Base-by-base conservation (phyloP, 2,113 vertebrate genomes). In the Brachypodius melanocephalos region DNA sequence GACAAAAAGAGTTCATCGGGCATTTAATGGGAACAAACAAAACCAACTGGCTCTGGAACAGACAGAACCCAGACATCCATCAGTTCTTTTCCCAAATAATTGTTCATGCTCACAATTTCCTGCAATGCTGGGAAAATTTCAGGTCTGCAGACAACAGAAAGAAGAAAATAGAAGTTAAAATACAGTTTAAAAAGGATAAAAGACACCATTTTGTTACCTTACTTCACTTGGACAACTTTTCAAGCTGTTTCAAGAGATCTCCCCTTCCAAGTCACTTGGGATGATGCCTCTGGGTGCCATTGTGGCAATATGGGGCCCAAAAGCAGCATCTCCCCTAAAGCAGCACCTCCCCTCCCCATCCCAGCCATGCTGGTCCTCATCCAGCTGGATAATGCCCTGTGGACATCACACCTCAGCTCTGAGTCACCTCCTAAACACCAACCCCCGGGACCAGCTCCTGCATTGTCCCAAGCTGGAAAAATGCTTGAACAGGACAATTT, bases 321-420 rank as follows among this genome's bases (percentile, higher is more conserved):
- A 61, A 67, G 26, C 18, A 49, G 46, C 55, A 57, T 46, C 17
- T 55, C 19, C 48, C 76, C 25, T 45, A 67, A 62, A 62, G 48
- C 26, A 52, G 34, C 22, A 13, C 49, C 52, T 34, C 11, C 25
- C 6, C 61, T 67, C 28, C 61, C 54, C 40, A 52, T 58, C 29
- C n/a, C 1, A 0, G 9, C 49, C 1, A 0, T 4, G 5, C 11
- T 22, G 36, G 24, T 31, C 36, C 36, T 40, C 1, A 10, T 15
- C 10, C 12, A 3, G 32, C 21, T 25, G 80, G 58, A 17, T 7
- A 54, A 31, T 10, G 31, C n/a, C 71, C 31, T 6, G 38, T 1
- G 18, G 26, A 45, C 34, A 45, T 11, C 34, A 3, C 57, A 36
- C 49, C 63, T 36, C 25, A 1, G 9, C 16, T 48, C 9, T 10